phyloP scores from a whole-genome alignment of 1,140 invertebrate genomes.

The Subanguina moxae region DNA sequence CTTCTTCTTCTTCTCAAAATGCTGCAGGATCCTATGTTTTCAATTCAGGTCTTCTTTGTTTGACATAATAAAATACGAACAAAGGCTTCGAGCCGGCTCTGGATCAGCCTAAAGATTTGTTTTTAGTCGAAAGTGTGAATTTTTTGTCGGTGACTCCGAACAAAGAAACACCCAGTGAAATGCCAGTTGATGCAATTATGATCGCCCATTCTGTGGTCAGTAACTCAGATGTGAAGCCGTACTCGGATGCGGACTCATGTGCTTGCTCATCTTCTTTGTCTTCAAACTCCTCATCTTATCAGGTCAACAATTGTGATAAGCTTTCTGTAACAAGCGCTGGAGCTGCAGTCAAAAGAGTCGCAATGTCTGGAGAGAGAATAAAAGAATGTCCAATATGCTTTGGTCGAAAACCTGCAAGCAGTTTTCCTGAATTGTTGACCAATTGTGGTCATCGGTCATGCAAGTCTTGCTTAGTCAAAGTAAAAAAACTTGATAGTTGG shows the following conservation, averaged over 20 bases:
- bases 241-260: not conserved
- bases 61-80: too few relatives aligned
- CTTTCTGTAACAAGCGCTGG: not conserved
- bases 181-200: too few relatives aligned
- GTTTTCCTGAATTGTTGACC: slow-evolving; percentile 46
- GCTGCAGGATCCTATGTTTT: too few relatives aligned
- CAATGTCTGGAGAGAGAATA: slow-evolving; percentile 14
- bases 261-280: not conserved
- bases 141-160: too few relatives aligned
- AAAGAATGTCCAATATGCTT: slow-evolving; percentile 53
- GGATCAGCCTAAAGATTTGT: too few relatives aligned
- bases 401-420: slow-evolving; percentile 30
- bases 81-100: too few relatives aligned
- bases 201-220: too few relatives aligned
- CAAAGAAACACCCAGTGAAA: too few relatives aligned
- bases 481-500: too few relatives aligned
- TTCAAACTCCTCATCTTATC: not conserved
- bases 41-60: too few relatives aligned
- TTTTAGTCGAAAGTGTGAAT: too few relatives aligned
- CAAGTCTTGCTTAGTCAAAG: not conserved
- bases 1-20: not conserved
- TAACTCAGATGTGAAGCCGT: too few relatives aligned
- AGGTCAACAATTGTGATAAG: not conserved
- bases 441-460: slow-evolving; percentile 50
- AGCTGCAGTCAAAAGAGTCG: not conserved